Evolutionary conservation across 2,888 invertebrate genomes (phyloP), one percentile per base, ranked within the genome.

Genomic region (Celastrina argiolus): DNA sequence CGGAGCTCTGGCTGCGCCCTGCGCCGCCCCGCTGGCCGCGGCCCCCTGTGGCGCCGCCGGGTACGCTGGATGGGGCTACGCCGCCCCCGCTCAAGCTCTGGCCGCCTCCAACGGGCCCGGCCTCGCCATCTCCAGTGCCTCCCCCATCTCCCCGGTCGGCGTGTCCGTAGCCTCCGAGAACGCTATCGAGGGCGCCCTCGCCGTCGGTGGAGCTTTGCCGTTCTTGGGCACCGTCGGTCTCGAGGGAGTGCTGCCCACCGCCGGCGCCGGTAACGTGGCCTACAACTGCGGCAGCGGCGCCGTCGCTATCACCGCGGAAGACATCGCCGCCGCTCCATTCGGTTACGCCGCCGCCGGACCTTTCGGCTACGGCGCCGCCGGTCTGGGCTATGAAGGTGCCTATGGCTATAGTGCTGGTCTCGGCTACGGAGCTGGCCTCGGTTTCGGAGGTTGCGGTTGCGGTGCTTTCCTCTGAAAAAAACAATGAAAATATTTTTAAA

Each of bases 141-240:
- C 76, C 12, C 72, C 74, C 16, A 72, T 73, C 56, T 66, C 73
- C 31, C 73, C 72, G 16, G 70, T 39, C 39, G 75, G 75, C 28
- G 64, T 75, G 10, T 70, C 74, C 2, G 72, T 82, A 2, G 66
- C 74, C 0, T 78, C 81, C 7, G 82, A 83, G 59, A 78, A 79
- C 63, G 67, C 73, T 0, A 70, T 71, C 61, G 77, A 80, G 66
- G 83, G 82, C 0, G 66, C 72, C 0, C 61, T 81, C 2, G 67
- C 73, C 4, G 76, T 81, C 2, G 68, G 67, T 56, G 82, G 82
- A 2, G 68, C 78, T 22, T 66, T 82, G 22, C 82, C 82, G 0
- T 73, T 75, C 75, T 41, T 82, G 7, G 79, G 78, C 2, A 76
- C 81, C 4, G 80, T 81, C 0, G 76, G 75, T 45, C 67, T 81